phyloP scores from a whole-genome alignment of 2,797 vertebrate species.

The Ctenopoma kingsleyae region DNA sequence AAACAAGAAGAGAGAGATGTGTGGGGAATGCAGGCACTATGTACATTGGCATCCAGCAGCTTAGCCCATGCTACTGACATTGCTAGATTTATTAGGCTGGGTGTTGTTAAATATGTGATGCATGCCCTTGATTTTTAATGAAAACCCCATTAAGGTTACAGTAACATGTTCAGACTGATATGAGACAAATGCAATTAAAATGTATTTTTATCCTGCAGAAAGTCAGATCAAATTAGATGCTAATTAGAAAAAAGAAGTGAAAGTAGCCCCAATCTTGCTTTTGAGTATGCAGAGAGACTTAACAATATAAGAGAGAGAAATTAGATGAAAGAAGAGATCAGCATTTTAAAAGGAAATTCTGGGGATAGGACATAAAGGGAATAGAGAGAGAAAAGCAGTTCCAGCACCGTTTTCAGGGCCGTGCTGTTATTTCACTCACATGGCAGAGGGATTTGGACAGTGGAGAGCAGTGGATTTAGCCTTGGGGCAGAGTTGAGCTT shows the following conservation, averaged over 20 bases:
- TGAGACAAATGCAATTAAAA: conserved; percentile 2
- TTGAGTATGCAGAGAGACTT: background rate
- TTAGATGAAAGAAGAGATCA: background rate
- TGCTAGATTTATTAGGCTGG: conserved; percentile 31
- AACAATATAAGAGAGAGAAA: background rate
- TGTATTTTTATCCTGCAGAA: conserved; percentile 2
- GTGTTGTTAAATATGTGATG: background rate
- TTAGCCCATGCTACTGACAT: conserved; percentile 26
- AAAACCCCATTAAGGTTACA: background rate
- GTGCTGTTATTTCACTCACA: conserved; percentile 64
- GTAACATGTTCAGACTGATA: background rate
- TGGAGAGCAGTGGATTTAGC: conserved; percentile 70
- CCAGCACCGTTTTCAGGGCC: conserved; percentile 51
- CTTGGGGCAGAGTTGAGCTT: conserved; percentile 57
- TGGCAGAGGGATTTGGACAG: conserved; percentile 70
- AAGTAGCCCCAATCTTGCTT: background rate
- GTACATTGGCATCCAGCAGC: conserved; percentile 24
- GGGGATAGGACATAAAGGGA: conserved; percentile 1
- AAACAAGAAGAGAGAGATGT: conserved; percentile 43
- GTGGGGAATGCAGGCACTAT: conserved; percentile 6
- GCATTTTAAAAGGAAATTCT: background rate
- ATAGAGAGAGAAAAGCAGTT: conserved; percentile 12
- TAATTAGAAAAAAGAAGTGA: background rate
- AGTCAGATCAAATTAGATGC: background rate
- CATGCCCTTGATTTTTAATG: conserved; percentile 16